phyloP scores from a whole-genome alignment of 1,140 invertebrate species.

The Zaprionus gabonicus region DNA sequence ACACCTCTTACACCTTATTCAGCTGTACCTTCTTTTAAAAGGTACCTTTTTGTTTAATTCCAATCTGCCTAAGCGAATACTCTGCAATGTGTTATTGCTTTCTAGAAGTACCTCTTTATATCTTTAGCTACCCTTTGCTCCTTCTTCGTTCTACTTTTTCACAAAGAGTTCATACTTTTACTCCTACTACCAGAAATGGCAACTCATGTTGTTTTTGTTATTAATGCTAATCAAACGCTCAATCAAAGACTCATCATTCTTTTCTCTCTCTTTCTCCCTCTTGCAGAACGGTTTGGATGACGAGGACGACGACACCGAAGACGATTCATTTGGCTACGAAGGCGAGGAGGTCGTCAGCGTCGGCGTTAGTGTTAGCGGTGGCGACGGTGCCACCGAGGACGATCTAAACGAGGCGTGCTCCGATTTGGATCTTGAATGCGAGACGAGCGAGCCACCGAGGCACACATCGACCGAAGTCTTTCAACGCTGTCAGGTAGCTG shows the following conservation, averaged over 20 bases:
- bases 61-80: too few relatives aligned
- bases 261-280: background rate
- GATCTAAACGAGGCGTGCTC: constrained; percentile 78
- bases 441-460: constrained; percentile 23
- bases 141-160: too few relatives aligned
- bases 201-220: background rate
- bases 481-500: constrained; percentile 60
- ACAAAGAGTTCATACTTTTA: background rate
- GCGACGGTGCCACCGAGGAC: constrained; percentile 74
- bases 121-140: too few relatives aligned
- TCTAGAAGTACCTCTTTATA: too few relatives aligned
- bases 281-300: constrained; percentile 71
- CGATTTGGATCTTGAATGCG: constrained; percentile 75
- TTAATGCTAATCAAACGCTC: background rate
- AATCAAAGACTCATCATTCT: constrained; percentile 15
- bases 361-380: constrained; percentile 1
- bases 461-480: constrained; percentile 47
- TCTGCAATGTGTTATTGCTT: too few relatives aligned
- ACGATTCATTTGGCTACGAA: constrained; percentile 75
- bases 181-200: background rate
- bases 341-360: constrained; percentile 44
- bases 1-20: too few relatives aligned
- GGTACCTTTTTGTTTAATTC: too few relatives aligned
- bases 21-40: too few relatives aligned
- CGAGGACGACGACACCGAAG: constrained; percentile 74